Evolutionary conservation across 2,888 invertebrate genomes (phyloP).

Genomic region (Phania funesta): DNA sequence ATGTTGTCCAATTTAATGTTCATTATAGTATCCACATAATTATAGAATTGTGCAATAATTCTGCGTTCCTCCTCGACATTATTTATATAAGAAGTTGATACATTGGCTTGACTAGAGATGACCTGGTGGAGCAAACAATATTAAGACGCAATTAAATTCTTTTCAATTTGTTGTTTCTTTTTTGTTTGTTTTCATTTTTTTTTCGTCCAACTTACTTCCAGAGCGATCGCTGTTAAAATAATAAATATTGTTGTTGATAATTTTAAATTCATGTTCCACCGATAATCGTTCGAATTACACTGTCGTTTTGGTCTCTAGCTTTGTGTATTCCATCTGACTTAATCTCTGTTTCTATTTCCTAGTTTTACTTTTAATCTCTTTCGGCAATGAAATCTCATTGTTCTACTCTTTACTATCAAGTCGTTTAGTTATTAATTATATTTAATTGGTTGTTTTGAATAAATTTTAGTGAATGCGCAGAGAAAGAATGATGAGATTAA

Average conservation of each 20-base stretch:
- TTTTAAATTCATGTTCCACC: conserved; percentile 55
- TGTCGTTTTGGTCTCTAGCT: conserved; percentile 18
- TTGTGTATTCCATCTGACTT: neutral
- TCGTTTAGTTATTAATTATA: conserved; percentile 9
- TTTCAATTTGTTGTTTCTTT: neutral
- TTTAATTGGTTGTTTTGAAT: neutral
- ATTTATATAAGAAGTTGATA: neutral
- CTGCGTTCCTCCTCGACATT: conserved; percentile 39
- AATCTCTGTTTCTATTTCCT: conserved; percentile 28
- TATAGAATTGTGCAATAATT: conserved; percentile 62
- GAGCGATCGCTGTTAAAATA: conserved; percentile 9
- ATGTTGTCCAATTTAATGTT: conserved; percentile 67
- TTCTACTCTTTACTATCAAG: conserved; percentile 9
- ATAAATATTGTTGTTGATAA: conserved; percentile 25
- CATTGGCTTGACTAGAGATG: neutral
- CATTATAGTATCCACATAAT: conserved; percentile 65
- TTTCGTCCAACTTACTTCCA: conserved; percentile 33
- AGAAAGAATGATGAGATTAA: neutral
- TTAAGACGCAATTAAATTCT: conserved; percentile 37
- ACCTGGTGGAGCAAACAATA: conserved; percentile 17
- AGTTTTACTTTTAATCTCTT: conserved; percentile 50
- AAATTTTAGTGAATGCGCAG: neutral
- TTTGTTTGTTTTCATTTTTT: neutral
- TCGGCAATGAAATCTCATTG: conserved; percentile 60
- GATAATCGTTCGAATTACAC: conserved; percentile 49